Evolutionary conservation across 2,113 vertebrate genomes (phyloP).

Genomic region (Mormyrus lacerda): DNA sequence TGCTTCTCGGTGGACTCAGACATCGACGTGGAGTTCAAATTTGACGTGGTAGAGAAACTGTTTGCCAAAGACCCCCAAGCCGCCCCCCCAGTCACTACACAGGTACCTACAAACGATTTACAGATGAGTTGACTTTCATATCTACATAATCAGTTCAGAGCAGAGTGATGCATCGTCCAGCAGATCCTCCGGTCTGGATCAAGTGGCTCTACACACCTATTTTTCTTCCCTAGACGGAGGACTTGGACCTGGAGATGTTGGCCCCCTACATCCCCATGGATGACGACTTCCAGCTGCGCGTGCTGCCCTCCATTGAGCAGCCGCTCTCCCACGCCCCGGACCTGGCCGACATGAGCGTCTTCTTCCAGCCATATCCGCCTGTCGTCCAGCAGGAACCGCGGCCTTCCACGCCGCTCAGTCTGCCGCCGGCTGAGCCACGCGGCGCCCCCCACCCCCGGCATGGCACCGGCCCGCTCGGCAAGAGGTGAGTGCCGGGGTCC

Average conservation of each 20-base stretch:
- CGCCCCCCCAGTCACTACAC: constrained; percentile 77
- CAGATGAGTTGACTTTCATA: background rate
- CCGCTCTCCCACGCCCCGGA: constrained; percentile 51
- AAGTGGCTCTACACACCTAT: background rate
- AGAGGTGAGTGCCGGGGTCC: constrained; percentile 35
- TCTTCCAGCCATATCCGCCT: background rate
- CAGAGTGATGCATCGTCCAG: background rate
- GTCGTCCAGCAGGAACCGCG: constrained; percentile 17
- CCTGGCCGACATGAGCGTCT: background rate
- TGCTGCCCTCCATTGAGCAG: constrained; percentile 65
- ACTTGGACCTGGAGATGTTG: constrained; percentile 90
- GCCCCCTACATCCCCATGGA: constrained; percentile 98
- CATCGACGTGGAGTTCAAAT: constrained; percentile 83
- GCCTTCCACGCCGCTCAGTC: constrained; percentile 53
- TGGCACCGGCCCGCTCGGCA: constrained; percentile 19
- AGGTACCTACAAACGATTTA: constrained; percentile 58
- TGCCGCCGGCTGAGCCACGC: constrained; percentile 44
- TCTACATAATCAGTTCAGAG: background rate
- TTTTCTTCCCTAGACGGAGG: constrained; percentile 55
- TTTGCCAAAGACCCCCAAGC: constrained; percentile 92
- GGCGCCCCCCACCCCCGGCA: constrained; percentile 48
- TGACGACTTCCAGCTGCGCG: constrained; percentile 89
- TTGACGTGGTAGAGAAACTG: constrained; percentile 91
- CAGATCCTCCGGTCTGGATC: background rate
- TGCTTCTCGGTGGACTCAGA: constrained; percentile 85